Base-by-base conservation (phyloP, 2,797 vertebrate genomes). In the Tarsius wallacei region DNA sequence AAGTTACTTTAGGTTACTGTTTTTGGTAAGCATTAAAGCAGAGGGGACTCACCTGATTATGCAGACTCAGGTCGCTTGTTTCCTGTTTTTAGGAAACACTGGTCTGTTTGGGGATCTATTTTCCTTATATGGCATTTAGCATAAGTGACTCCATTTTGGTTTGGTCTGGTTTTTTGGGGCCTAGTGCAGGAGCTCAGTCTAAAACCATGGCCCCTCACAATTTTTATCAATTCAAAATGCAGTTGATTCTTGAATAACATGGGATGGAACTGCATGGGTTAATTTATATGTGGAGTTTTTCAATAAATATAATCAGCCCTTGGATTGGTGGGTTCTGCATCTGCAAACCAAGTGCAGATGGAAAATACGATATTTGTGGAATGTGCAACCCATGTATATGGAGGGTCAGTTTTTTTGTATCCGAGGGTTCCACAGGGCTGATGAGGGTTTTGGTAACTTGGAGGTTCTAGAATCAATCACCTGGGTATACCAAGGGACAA, bases 211-310 rank as follows among this genome's bases (percentile, higher is more conserved):
- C n/a, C n/a, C n/a, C n/a, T n/a, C n/a, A n/a, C n/a, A 70, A 57
- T 86, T 71, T 63, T 55, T 87, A 91, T 64, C 51, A 91, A 76
- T 82, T 91, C 42, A 82, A 68, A 87, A 59, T 53, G 61, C 76
- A 55, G 11, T 22, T 77, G 74, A n/a, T 19, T 17, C 5, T 77
- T 78, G 31, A 55, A 55, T 11, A 78, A 33, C 19, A 78, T 55
- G 31, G 51, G 31, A n/a, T 78, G 7, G 19, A 78, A 33, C 51
- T 33, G 49, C 19, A 11, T n/a, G 31, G 31, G 19, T 78, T 31
- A 31, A n/a, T 19, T 78, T 55, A 22, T 4, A 78, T 14, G 51
- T 78, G 76, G 51, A 78, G 51, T 53, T 55, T 77, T 78, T 78
- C 31, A 78, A n/a, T 55, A 77, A 77, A 55, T 55, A 22, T 33